These are phyloP conservation scores for Orchesellides sinensis DNA, from an alignment of 2,888 invertebrate genomes.

Conservation along the genomic window DNA sequence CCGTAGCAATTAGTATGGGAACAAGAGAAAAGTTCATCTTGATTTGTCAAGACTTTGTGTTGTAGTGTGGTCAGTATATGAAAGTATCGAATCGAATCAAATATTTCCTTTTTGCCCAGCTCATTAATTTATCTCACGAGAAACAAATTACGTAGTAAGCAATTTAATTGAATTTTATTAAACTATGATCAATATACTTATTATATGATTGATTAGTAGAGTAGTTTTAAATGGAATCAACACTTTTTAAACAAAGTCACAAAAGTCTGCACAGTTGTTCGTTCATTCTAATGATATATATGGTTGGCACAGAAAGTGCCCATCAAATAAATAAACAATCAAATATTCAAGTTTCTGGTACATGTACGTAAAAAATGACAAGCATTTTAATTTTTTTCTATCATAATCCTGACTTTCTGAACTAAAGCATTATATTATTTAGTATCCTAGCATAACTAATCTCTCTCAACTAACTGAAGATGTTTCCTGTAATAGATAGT, in stretches of 20 bases:
- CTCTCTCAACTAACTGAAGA: too few species aligned
- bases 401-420: too few species aligned
- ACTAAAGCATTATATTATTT: not conserved
- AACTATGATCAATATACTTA: too few species aligned
- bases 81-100: too few species aligned
- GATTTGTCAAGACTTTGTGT: too few species aligned
- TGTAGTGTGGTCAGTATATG: too few species aligned
- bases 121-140: not conserved
- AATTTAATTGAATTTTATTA: not conserved
- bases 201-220: not conserved
- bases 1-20: too few species aligned
- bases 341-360: conserved; percentile 1
- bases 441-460: not conserved
- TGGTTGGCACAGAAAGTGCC: conserved; percentile 9
- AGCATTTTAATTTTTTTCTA: not conserved
- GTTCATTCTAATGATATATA: too few species aligned
- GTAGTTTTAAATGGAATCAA: not conserved
- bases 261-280: conserved; percentile 20
- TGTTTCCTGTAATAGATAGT: too few species aligned
- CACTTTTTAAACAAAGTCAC: conserved; percentile 17
- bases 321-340: conserved; percentile 3
- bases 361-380: not conserved
- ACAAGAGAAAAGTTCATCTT: too few species aligned
- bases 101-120: too few species aligned
- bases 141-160: not conserved